Evolutionary conservation across 2,888 invertebrate species (phyloP), one percentile per base, ranked within the genome.

Genomic region (Drosophila maculinotata): DNA sequence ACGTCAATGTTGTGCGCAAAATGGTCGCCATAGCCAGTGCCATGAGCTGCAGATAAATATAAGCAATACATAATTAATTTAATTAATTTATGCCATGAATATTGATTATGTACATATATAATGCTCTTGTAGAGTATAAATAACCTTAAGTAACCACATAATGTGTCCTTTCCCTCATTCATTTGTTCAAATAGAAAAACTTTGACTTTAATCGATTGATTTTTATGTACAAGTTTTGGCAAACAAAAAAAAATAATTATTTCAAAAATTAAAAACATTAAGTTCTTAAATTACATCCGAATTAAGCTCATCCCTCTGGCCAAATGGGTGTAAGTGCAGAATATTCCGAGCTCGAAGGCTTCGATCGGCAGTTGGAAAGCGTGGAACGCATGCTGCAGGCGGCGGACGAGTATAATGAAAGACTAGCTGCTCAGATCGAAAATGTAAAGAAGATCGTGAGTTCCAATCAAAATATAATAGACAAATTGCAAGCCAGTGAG

Each of bases 11-110:
- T 35, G 91, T 91, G 2, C 83, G 81, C 10, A 86, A 90, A 77
- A 83, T 91, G 79, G 89, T 91, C 1, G 73, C 76, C 5, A 91
- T 90, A 15, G 87, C 89, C 4, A 77, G 69, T 26, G 80, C 88
- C 12, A 88, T 89, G 90, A 82, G 87, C 58, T 72, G 71, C 41
- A 62, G 62, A 64, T 77, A 62, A 65, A 47, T 26, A 20, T 26
- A 20, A 2, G 38, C 10, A 42, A 30, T 30, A 15, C 2, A n/a
- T n/a, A 28, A 10, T 5, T 39, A 42, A 28, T 23, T 31, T 0
- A 20, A 20, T 26, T 44, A 6, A 36, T 38, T 49, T 45, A 57
- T 53, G 48, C 42, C n/a, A 51, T 30, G 42, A 51, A 39, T 69
- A 62, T 52, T 48, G 30, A 28, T 12, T 26, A 20, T 56, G 59